Conservation (phyloP, 2,888 invertebrate genomes). For the Sturmia bella region DNA sequence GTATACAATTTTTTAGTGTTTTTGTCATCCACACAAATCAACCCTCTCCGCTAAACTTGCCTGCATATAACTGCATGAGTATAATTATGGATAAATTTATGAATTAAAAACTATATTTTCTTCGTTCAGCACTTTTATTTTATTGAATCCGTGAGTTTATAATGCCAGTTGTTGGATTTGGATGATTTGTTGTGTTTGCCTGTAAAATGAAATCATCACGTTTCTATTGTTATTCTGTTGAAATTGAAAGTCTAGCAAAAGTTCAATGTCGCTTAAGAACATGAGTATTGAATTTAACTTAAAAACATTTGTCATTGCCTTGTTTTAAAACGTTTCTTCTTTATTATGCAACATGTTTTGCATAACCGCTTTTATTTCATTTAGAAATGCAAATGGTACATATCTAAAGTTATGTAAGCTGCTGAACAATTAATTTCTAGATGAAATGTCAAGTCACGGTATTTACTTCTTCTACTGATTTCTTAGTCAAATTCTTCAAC, state of each 20-base stretch:
- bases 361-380: slow-evolving; percentile 7
- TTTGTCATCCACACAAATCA: no score
- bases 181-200: neutral
- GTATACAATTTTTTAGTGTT: no score
- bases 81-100: no score
- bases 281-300: slow-evolving; percentile 26
- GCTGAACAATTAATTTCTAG: slow-evolving; percentile 8
- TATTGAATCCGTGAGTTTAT: no score
- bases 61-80: no score
- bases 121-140: no score
- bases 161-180: no score
- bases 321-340: neutral
- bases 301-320: slow-evolving; percentile 43
- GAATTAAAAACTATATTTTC: no score
- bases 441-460: slow-evolving; percentile 59
- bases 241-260: slow-evolving; percentile 61
- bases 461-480: no score
- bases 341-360: slow-evolving; percentile 58
- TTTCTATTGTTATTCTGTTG: slow-evolving; percentile 36
- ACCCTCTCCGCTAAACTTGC: no score
- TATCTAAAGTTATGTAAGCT: slow-evolving; percentile 3
- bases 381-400: neutral
- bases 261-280: slow-evolving; percentile 60
- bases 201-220: slow-evolving; percentile 38
- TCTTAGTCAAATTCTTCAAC: no score